Conservation (phyloP, 2,797 vertebrate genomes). For the Mionectes olivaceus region DNA sequence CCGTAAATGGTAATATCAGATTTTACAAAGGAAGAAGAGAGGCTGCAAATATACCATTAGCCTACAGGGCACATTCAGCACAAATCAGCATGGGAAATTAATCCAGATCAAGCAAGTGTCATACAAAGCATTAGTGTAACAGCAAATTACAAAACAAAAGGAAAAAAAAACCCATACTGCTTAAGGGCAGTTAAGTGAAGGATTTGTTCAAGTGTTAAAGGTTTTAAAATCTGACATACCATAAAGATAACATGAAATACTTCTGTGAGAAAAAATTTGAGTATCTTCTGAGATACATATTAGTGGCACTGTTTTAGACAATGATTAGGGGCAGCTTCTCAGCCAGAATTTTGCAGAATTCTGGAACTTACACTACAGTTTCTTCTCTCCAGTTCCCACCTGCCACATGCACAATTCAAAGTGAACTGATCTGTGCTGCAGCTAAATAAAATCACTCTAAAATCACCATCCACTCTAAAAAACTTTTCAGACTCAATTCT, state of each 20-base stretch:
- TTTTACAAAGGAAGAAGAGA: conserved; percentile 14
- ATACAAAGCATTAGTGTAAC: background rate
- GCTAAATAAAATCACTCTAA: background rate
- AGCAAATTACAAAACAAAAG: background rate
- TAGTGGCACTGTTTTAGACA: background rate
- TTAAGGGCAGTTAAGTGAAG: background rate
- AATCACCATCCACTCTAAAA: background rate
- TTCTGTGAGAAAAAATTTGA: background rate
- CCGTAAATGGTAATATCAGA: background rate
- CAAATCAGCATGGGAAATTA: conserved; percentile 13
- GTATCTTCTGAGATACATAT: background rate
- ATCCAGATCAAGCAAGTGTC: background rate
- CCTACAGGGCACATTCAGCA: background rate
- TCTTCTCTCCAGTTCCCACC: background rate
- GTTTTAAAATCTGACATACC: background rate
- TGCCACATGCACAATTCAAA: background rate
- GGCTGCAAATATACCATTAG: background rate
- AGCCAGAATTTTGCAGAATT: background rate
- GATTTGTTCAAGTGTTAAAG: background rate
- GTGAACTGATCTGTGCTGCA: background rate
- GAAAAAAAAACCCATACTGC: background rate
- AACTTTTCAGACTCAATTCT: background rate
- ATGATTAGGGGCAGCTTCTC: background rate
- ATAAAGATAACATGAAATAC: background rate
- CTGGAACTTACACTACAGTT: background rate